Evolutionary conservation across 2,888 invertebrate genomes (phyloP).

Genomic region (Griposia aprilina): DNA sequence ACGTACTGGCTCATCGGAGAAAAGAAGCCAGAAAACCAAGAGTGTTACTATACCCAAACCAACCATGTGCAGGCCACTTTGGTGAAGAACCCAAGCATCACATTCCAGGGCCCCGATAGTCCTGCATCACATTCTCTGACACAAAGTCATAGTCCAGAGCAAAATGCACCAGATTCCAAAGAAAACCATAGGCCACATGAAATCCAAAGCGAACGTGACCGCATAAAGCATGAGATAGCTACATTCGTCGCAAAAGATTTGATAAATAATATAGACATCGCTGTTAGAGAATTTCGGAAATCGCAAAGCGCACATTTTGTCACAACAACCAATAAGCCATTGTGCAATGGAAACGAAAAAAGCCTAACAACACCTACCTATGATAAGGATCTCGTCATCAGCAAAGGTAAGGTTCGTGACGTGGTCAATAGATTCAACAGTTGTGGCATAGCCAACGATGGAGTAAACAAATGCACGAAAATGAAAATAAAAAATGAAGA

Average conservation of each 20-base stretch:
- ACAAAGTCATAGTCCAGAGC: slow-evolving; percentile 84
- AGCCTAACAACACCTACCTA: slow-evolving; percentile 85
- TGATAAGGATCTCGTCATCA: slow-evolving; percentile 86
- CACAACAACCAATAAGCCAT: slow-evolving; percentile 67
- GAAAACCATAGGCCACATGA: slow-evolving; percentile 78
- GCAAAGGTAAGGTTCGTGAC: slow-evolving; percentile 88
- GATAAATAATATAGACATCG: slow-evolving; percentile 86
- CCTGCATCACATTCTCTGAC: slow-evolving; percentile 86
- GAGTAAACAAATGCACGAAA: slow-evolving; percentile 70
- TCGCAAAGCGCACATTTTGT: slow-evolving; percentile 84
- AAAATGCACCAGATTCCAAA: slow-evolving; percentile 74
- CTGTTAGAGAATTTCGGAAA: slow-evolving; percentile 85
- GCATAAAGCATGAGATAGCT: slow-evolving; percentile 88
- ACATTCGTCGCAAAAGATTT: slow-evolving; percentile 87
- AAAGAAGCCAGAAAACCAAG: slow-evolving; percentile 78
- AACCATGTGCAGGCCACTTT: slow-evolving; percentile 71
- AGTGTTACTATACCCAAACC: slow-evolving; percentile 68
- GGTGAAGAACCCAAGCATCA: slow-evolving; percentile 85
- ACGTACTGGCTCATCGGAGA: slow-evolving; percentile 97
- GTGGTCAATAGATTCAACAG: slow-evolving; percentile 87
- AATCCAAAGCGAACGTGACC: slow-evolving; percentile 82
- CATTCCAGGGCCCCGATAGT: slow-evolving; percentile 88
- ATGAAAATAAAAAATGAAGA: slow-evolving; percentile 78
- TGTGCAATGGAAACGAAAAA: slow-evolving; percentile 81
- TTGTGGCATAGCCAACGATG: slow-evolving; percentile 72